A percentile compares a stretch with the other conserved stretches of the same genome.
These are phyloP conservation scores for Ctenochaetus hawaiiensis DNA, from an alignment of 2,797 vertebrate genomes.

Conservation along the genomic window DNA sequence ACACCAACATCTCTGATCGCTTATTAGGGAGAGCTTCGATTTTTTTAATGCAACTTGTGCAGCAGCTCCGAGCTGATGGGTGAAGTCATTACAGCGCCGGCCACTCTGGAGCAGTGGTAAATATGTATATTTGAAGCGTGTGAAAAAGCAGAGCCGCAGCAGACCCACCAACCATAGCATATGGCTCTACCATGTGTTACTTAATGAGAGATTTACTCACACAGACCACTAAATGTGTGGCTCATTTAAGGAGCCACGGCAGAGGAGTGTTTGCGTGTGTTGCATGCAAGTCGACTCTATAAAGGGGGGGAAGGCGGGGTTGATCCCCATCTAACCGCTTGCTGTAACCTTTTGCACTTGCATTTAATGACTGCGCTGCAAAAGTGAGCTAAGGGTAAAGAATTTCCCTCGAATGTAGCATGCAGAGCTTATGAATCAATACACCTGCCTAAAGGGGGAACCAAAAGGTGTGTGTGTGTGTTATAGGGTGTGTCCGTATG, in stretches of 20 bases:
- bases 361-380: constrained; percentile 15
- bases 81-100: constrained; percentile 48
- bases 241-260: constrained; percentile 78
- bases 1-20: constrained; percentile 13
- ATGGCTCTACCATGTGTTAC: constrained; percentile 84
- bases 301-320: constrained; percentile 35
- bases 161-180: constrained; percentile 79
- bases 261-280: constrained; percentile 71
- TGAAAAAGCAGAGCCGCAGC: constrained; percentile 76
- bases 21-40: not conserved
- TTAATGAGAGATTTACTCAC: constrained; percentile 86
- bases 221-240: constrained; percentile 84
- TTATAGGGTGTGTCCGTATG: constrained; percentile 8
- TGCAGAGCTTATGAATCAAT: not conserved
- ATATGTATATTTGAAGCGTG: constrained; percentile 76
- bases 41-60: constrained; percentile 25
- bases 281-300: constrained; percentile 64
- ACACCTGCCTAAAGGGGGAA: constrained; percentile 52
- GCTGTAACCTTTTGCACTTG: constrained; percentile 61
- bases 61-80: constrained; percentile 46
- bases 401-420: not conserved
- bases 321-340: constrained; percentile 30
- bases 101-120: constrained; percentile 70
- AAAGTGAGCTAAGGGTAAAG: constrained; percentile 7
- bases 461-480: constrained; percentile 14